Conservation (phyloP, 2,888 invertebrate genomes). For the Rotaria sp. region DNA sequence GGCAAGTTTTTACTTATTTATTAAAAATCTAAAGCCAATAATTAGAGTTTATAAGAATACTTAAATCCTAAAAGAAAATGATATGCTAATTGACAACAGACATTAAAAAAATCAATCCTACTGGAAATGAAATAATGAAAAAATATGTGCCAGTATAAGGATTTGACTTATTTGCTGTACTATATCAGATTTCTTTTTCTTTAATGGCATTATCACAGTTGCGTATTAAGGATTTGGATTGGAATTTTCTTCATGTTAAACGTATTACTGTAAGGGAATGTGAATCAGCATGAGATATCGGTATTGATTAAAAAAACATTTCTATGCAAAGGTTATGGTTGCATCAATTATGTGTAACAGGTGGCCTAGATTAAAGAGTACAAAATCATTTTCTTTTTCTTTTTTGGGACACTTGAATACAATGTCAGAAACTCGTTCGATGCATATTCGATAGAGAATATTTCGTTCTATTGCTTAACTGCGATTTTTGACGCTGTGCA, state of each 20-base stretch:
- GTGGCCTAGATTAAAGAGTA: no score
- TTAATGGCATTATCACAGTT: constrained; percentile 59
- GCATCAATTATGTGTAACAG: not conserved
- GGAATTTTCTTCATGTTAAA: constrained; percentile 92
- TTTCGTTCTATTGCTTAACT: no score
- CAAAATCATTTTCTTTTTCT: no score
- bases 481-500: no score
- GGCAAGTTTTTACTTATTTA: constrained; percentile 42
- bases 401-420: no score
- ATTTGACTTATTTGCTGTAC: not conserved
- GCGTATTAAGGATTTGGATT: constrained; percentile 62
- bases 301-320: constrained; percentile 61
- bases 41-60: constrained; percentile 67
- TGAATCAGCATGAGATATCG: constrained; percentile 84
- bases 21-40: not conserved
- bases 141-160: constrained; percentile 67
- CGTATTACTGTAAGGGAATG: constrained; percentile 92
- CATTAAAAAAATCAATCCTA: constrained; percentile 72
- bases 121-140: constrained; percentile 86
- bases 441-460: no score
- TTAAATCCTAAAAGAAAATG: constrained; percentile 76
- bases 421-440: no score
- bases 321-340: not conserved
- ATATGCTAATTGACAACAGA: constrained; percentile 72
- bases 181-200: constrained; percentile 10